phyloP scores from a whole-genome alignment of 2,113 vertebrate species.

The Plotosus lineatus region DNA sequence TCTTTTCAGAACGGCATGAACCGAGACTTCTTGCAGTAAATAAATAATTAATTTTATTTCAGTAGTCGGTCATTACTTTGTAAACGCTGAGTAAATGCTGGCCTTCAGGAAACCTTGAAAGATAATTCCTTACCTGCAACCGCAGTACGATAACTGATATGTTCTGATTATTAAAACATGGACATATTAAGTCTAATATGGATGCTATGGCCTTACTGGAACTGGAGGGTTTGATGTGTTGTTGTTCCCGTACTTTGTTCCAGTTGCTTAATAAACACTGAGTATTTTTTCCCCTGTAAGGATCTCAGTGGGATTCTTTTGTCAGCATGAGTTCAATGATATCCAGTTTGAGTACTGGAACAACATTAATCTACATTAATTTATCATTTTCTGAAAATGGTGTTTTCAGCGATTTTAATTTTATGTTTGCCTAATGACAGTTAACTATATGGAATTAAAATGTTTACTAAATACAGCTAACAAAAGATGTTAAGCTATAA shows the following conservation, averaged over 20 bases:
- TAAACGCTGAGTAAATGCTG: not conserved
- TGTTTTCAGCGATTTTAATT: constrained; percentile 7
- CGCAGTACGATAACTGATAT: not conserved
- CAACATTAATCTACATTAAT: constrained; percentile 30
- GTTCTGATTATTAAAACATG: not conserved
- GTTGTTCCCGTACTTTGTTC: not conserved
- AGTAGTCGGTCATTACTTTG: not conserved
- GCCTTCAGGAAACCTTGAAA: not conserved
- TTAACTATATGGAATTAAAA: not conserved
- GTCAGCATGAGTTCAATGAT: constrained; percentile 34
- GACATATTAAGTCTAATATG: not conserved
- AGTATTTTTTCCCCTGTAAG: constrained; percentile 22
- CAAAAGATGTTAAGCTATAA: not conserved
- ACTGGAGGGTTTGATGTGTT: not conserved
- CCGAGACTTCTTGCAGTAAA: constrained; percentile 23
- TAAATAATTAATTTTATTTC: constrained; percentile 12
- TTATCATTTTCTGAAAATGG: constrained; percentile 5
- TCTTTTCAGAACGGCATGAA: constrained; percentile 12
- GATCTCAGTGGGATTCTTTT: constrained; percentile 32
- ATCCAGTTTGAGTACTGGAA: constrained; percentile 20
- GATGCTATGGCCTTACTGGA: not conserved
- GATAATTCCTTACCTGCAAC: not conserved
- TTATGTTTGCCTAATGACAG: constrained; percentile 25
- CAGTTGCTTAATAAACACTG: not conserved
- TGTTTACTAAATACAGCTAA: not conserved